phyloP scores from a whole-genome alignment of 2,888 invertebrate genomes.

The Ennomos fuscantarius region DNA sequence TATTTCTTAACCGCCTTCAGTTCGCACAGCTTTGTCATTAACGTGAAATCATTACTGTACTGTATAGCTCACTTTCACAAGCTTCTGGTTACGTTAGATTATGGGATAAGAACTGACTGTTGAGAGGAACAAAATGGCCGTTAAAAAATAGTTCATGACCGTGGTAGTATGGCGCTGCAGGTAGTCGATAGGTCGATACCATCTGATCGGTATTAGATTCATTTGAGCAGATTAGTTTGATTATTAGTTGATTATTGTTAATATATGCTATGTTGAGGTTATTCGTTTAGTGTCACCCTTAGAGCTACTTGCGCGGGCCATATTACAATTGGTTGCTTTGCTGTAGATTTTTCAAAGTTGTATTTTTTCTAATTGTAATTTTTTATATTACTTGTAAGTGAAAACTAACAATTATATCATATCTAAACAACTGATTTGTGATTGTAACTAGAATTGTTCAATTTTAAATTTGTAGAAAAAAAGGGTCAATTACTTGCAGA shows the following conservation, averaged over 20 bases:
- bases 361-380: slow-evolving; percentile 17
- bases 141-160: slow-evolving; percentile 45
- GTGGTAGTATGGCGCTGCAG: slow-evolving; percentile 51
- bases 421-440: slow-evolving; percentile 29
- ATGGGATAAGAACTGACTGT: neutral
- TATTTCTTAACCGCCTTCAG: slow-evolving; percentile 32
- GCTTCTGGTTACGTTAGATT: slow-evolving; percentile 5
- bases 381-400: slow-evolving; percentile 12
- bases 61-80: too few relatives aligned
- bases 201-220: slow-evolving; percentile 83
- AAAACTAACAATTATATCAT: slow-evolving; percentile 26
- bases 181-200: slow-evolving; percentile 75
- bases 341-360: slow-evolving; percentile 18
- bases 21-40: neutral
- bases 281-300: slow-evolving; percentile 73
- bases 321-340: slow-evolving; percentile 39
- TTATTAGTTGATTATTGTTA: slow-evolving; percentile 61
- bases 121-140: slow-evolving; percentile 22
- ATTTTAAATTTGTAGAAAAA: slow-evolving; percentile 35
- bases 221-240: slow-evolving; percentile 79
- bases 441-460: slow-evolving; percentile 30
- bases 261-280: slow-evolving; percentile 73
- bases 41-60: neutral
- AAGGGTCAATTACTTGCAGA: slow-evolving; percentile 39
- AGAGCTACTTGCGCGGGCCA: slow-evolving; percentile 66